Percentiles rank a stretch among this genome's conserved stretches.
These are phyloP conservation scores for Zygaena filipendulae DNA, from an alignment of 2,888 invertebrate species.

Conservation along the genomic window DNA sequence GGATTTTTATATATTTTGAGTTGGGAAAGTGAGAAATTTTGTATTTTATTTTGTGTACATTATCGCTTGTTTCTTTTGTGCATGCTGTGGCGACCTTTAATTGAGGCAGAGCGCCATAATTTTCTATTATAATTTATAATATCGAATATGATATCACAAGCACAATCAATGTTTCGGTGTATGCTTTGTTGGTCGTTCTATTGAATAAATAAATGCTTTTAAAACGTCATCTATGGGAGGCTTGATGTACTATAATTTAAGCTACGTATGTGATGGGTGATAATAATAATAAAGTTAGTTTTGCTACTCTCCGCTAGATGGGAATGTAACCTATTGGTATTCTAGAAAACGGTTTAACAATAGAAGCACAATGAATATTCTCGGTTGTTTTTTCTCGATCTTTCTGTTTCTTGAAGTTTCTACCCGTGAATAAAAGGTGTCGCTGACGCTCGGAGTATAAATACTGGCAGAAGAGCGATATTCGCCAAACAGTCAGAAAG, in stretches of 20 bases:
- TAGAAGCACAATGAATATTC: constrained; percentile 7
- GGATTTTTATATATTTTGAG: no score
- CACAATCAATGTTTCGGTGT: no score
- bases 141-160: no score
- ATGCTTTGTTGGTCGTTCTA: no score
- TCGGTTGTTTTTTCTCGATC: constrained; percentile 7
- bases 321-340: constrained; percentile 18
- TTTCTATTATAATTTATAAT: not conserved
- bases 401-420: constrained; percentile 16
- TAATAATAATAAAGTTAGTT: constrained; percentile 12
- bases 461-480: constrained; percentile 17
- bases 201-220: no score
- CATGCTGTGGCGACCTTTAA: no score
- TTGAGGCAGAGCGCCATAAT: constrained; percentile 3
- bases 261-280: not conserved
- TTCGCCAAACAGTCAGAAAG: no score
- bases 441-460: constrained; percentile 25
- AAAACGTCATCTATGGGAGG: constrained; percentile 6
- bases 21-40: no score
- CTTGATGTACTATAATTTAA: not conserved
- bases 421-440: constrained; percentile 22
- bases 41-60: no score
- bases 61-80: no score
- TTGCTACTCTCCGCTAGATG: constrained; percentile 31
- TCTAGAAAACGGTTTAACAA: not conserved